Evolutionary conservation across 2,888 invertebrate genomes (phyloP), one percentile per base, ranked within the genome.

Genomic region (Ischnura elegans): DNA sequence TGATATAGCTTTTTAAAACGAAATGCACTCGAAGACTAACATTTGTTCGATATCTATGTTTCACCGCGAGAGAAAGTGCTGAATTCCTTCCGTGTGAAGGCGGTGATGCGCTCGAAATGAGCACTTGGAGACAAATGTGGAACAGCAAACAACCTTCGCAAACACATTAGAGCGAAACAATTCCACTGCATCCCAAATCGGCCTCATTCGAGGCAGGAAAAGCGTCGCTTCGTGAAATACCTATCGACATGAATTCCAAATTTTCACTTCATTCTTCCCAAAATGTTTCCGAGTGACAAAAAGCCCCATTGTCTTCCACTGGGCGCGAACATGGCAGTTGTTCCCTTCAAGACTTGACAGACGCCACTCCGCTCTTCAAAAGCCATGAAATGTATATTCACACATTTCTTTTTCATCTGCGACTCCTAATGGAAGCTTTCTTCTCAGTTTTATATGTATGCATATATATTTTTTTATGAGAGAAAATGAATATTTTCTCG

Each of bases 361-460:
- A 29, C 36, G 36, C 76, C 36, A 76, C n/a, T n/a, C n/a, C n/a
- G 16, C 36, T 36, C 76, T 76, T 13, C 76, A 76, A 51, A 76
- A 76, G 76, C 76, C 76, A 36, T 36, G 36, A 76, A 76, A 36
- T n/a, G 51, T 19, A 51, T 51, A 13, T 51, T 51, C 8, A 10
- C 5, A 29, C 5, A 36, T 76, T 66, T 66, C 36, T 76, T 76
- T 76, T 76, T 10, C 51, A 51, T 36, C 76, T 36, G 76, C 29
- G 76, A 76, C 36, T 76, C 76, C 76, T 76, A 76, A 76, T 76
- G 76, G 76, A 76, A 76, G 76, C 76, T 76, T 36, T 76, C 10
- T 76, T 36, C 36, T 36, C 51, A 51, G 2, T 76, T 76, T 8
- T 36, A 13, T 25, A n/a, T n/a, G n/a, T n/a, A n/a, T n/a, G n/a